Base-by-base conservation (phyloP, 1,140 invertebrate genomes). In the Apis florea region DNA sequence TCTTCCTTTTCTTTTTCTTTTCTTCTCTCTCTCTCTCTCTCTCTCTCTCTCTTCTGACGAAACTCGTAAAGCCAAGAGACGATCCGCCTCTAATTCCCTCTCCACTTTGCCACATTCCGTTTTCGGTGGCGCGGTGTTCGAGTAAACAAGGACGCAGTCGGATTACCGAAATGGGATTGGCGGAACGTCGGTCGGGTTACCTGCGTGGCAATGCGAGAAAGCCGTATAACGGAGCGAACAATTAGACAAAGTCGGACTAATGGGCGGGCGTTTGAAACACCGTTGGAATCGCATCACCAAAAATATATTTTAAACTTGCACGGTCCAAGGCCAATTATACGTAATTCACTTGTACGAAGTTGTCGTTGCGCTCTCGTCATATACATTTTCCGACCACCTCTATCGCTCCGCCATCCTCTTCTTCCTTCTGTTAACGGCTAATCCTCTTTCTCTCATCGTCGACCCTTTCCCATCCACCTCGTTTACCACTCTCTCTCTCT, bases 231-330 rank as follows among this genome's bases (percentile, higher is more conserved):
- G 85, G 79, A 76, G 63, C 78, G 76, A 68, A 87, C 85, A 89
- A 90, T 90, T 88, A 88, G 81, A 81, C 82, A 81, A 75, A 89
- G 75, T 87, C 85, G 83, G 85, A 86, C 88, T 90, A 90, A 91
- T 90, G 90, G 88, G 59, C 74, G 58, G n/a, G 72, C 63, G 85
- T 70, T 83, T 84, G 83, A 86, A 89, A 85, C 83, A 75, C 47
- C 54, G n/a, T 24, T 47, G 82, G 77, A 91, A 91, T 91, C 85
- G 82, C 86, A 85, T 88, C 81, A 73, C 61, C 67, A 83, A 85
- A 91, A 91, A 90, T 92, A 90, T 90, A 91, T 91, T 91, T 90
- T 88, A 86, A 89, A 92, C 87, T 92, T 87, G 26, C 79, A 66
- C 77, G 76, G n/a, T 17, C 47, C 85, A 85, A 88, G 88, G 89